Evolutionary conservation across 2,797 vertebrate species (phyloP).

Genomic region (Liasis olivaceus): DNA sequence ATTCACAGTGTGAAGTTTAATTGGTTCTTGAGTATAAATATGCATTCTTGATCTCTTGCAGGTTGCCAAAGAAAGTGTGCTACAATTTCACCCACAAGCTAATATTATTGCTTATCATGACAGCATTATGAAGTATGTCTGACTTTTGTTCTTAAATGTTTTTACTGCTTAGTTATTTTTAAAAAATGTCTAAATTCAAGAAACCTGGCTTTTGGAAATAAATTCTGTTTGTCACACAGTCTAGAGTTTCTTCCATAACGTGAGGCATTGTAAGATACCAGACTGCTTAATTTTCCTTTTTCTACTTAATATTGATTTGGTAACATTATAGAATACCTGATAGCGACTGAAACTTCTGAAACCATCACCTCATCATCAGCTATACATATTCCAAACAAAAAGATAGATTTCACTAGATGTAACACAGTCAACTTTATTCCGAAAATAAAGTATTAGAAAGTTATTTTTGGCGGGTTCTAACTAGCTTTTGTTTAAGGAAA

Average conservation of each 20-base stretch:
- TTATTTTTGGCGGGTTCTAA: not conserved
- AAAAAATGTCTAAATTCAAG: not conserved
- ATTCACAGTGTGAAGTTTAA: not conserved
- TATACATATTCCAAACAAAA: not conserved
- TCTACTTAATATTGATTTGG: not conserved
- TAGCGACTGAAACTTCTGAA: not conserved
- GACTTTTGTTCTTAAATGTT: constrained; percentile 48
- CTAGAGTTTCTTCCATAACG: not conserved
- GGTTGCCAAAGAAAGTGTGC: constrained; percentile 97
- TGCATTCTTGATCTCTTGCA: constrained; percentile 70
- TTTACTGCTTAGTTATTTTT: not conserved
- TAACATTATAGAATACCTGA: not conserved
- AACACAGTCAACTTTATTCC: not conserved
- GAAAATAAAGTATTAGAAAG: not conserved
- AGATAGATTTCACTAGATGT: not conserved
- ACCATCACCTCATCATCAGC: not conserved
- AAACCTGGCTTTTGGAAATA: not conserved
- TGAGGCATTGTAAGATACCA: not conserved
- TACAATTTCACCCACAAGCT: constrained; percentile 93
- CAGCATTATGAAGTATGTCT: constrained; percentile 95
- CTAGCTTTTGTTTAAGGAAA: not conserved
- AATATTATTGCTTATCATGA: constrained; percentile 95
- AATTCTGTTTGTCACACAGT: not conserved
- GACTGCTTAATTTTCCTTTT: not conserved
- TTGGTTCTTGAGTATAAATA: constrained; percentile 18